Evolutionary conservation across 2,797 vertebrate genomes (phyloP).

Genomic region (Acipenser ruthenus): DNA sequence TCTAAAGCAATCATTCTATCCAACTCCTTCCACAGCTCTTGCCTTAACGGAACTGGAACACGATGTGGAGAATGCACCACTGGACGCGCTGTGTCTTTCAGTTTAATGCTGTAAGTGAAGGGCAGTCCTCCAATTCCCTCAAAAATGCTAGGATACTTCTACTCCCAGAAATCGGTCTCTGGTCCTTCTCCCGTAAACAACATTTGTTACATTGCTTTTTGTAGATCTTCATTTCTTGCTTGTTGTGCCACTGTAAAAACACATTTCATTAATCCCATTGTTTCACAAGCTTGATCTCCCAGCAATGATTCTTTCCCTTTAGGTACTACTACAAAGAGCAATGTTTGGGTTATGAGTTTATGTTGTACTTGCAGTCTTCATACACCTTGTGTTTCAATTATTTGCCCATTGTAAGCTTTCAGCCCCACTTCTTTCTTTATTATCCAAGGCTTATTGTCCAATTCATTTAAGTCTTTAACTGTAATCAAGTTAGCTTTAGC

Average conservation of each 20-base stretch:
- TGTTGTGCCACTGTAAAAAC: neutral
- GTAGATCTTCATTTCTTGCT: neutral
- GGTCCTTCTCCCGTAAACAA: neutral
- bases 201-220: neutral
- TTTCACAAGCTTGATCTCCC: too few species aligned
- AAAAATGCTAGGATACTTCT: neutral
- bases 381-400: neutral
- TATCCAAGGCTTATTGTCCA: neutral
- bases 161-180: neutral
- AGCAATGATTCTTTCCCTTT: too few species aligned
- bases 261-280: too few species aligned
- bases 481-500: too few species aligned
- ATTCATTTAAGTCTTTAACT: neutral
- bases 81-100: neutral
- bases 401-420: neutral
- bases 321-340: too few species aligned
- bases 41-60: too few species aligned
- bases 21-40: neutral
- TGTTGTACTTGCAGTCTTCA: too few species aligned
- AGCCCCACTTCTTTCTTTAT: neutral
- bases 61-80: neutral
- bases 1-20: neutral
- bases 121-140: too few species aligned
- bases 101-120: too few species aligned
- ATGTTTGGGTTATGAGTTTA: too few species aligned